These are phyloP conservation scores for Chelon auratus DNA, from an alignment of 2,797 vertebrate genomes.

Conservation along the genomic window DNA sequence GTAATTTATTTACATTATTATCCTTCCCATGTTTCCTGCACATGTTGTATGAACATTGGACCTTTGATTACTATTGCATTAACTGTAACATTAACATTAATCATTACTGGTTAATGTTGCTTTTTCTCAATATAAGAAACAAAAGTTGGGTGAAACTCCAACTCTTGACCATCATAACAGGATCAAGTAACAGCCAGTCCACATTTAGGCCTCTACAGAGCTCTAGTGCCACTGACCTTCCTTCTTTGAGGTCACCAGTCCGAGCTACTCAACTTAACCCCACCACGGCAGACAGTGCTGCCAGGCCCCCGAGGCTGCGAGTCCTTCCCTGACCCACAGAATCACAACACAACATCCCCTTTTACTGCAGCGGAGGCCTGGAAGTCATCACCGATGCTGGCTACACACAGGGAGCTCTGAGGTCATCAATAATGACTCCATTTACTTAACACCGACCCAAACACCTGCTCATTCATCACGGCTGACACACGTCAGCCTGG, in stretches of 20 bases:
- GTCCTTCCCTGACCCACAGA: slow-evolving; percentile 57
- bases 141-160: slow-evolving; percentile 12
- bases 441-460: slow-evolving; percentile 79
- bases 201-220: slow-evolving; percentile 6
- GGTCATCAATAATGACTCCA: slow-evolving; percentile 80
- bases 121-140: not conserved
- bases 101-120: not conserved
- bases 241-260: slow-evolving; percentile 61
- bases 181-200: slow-evolving; percentile 10
- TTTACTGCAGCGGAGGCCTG: slow-evolving; percentile 60
- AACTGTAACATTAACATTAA: too few relatives aligned
- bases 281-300: slow-evolving; percentile 40
- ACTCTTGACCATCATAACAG: slow-evolving; percentile 10
- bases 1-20: not conserved
- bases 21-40: not conserved
- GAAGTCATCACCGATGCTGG: slow-evolving; percentile 70
- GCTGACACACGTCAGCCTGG: slow-evolving; percentile 71
- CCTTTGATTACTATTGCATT: not conserved
- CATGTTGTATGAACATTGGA: not conserved
- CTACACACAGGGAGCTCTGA: slow-evolving; percentile 67
- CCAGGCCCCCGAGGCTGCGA: slow-evolving; percentile 50
- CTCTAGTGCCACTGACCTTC: slow-evolving; percentile 61
- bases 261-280: slow-evolving; percentile 60
- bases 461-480: slow-evolving; percentile 78
- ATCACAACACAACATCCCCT: slow-evolving; percentile 62